Percentiles rank a stretch among this genome's conserved stretches.
These are phyloP conservation scores for Bombus confusus DNA, from an alignment of 1,140 invertebrate species.

Conservation along the genomic window DNA sequence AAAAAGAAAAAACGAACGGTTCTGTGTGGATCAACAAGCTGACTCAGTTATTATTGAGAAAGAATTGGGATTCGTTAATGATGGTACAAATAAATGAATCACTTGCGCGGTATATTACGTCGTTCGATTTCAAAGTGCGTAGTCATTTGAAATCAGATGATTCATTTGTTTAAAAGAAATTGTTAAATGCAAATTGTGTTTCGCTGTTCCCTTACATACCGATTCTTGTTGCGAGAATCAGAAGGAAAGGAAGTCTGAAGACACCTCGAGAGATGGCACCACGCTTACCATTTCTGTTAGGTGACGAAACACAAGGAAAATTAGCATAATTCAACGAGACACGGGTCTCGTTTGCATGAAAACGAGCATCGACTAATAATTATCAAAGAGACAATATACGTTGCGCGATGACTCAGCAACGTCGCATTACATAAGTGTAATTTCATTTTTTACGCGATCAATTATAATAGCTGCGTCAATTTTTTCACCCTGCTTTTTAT, in stretches of 20 bases:
- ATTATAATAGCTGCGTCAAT: too few relatives aligned
- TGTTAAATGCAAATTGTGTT: neutral
- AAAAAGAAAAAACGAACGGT: too few relatives aligned
- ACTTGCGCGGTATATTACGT: neutral
- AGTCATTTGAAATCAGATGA: neutral
- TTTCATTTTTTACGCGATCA: neutral
- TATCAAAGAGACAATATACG: neutral
- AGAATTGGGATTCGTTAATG: neutral
- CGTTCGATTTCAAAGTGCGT: neutral
- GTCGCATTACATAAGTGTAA: constrained; percentile 18
- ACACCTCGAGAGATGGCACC: constrained; percentile 58
- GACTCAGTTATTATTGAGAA: neutral
- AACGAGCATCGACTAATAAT: constrained; percentile 27
- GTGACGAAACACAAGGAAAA: neutral
- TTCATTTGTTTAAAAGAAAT: too few relatives aligned
- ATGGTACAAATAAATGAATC: neutral
- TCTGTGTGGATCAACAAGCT: neutral
- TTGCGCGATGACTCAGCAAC: constrained; percentile 17
- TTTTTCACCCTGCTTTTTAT: neutral
- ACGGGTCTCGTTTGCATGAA: constrained; percentile 23
- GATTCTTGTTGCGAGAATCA: neutral
- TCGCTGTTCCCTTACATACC: neutral
- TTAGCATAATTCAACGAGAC: constrained; percentile 37
- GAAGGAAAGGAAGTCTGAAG: neutral
- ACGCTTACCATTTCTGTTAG: constrained; percentile 13